phyloP scores from a whole-genome alignment of 2,797 vertebrate species.

The Protonibea diacanthus region DNA sequence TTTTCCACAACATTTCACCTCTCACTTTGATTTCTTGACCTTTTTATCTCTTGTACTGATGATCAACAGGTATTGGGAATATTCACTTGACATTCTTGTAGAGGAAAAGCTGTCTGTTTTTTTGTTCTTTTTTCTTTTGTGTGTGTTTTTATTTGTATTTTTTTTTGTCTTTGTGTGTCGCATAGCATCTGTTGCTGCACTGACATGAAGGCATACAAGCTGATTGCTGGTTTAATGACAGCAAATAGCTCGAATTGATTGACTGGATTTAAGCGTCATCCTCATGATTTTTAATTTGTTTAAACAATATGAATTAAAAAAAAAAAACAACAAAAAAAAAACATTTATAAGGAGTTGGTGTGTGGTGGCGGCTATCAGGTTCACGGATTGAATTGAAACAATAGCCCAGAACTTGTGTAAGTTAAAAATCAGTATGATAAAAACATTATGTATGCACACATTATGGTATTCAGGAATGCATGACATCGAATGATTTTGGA shows the following conservation, averaged over 20 bases:
- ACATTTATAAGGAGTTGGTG: constrained; percentile 28
- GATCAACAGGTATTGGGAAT: constrained; percentile 59
- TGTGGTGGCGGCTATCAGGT: constrained; percentile 32
- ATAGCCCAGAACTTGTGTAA: constrained; percentile 52
- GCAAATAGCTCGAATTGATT: constrained; percentile 80
- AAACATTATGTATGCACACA: constrained; percentile 63
- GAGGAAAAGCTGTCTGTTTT: constrained; percentile 22
- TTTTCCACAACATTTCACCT: constrained; percentile 64
- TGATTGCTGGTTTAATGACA: constrained; percentile 81
- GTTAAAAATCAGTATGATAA: constrained; percentile 56
- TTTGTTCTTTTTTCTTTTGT: not conserved
- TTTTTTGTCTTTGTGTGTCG: constrained; percentile 44
- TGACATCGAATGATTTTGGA: constrained; percentile 80
- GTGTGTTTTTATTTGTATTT: not conserved
- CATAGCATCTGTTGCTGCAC: constrained; percentile 78
- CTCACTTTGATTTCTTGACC: constrained; percentile 48
- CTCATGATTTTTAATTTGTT: constrained; percentile 51
- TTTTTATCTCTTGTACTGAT: constrained; percentile 49
- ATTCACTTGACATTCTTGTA: constrained; percentile 59
- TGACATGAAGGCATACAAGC: constrained; percentile 83
- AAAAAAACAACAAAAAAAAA: constrained; percentile 1
- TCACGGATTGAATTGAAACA: constrained; percentile 28
- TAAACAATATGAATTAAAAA: constrained; percentile 24
- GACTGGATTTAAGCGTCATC: constrained; percentile 66
- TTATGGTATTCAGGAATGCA: constrained; percentile 79